Evolutionary conservation across 2,113 vertebrate species (phyloP), one percentile per base, ranked within the genome.

Genomic region (Phasianus colchicus): DNA sequence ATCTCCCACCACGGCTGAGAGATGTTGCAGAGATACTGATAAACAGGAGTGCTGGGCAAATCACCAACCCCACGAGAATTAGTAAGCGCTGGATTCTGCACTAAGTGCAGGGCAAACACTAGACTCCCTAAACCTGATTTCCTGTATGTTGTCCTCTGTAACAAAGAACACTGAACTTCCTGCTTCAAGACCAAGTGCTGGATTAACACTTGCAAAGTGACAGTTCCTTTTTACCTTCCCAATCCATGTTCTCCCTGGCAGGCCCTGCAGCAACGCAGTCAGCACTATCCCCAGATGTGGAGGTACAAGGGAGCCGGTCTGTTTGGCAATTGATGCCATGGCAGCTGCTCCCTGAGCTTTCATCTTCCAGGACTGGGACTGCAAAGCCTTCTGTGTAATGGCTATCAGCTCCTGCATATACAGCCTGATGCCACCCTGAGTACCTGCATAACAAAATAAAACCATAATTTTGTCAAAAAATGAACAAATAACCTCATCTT

Each of bases 331-430:
- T 4, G 99, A 99, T 74, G 99, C 98, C 99, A 99, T 99, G 93
- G 99, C 98, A 92, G 98, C 95, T 19, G 99, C 99, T 82, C 99
- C 99, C 95, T 99, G 99, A n/a, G 99, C 98, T 96, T 99, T 99
- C 99, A 99, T 99, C 96, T 99, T 99, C 99, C 99, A 99, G 57
- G 99, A 99, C 91, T 98, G 99, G 47, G 99, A 99, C 96, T 99
- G 99, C 93, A 99, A 97, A 52, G 99, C 99, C 96, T 98, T 99
- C 96, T 99, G 99, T 5, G 99, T 99, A 87, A 99, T 98, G 65
- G 96, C 88, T 88, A 99, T 99, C 97, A 99, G 98, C 96, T 99
- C 99, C 6, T 98, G 98, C 98, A 99, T 98, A 91, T 99, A 99
- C 32, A 99, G 97, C 38, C 99, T 97, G 97, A 99, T 99, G 72